Conservation (phyloP, 2,888 invertebrate genomes). For the Tyria jacobaeae region DNA sequence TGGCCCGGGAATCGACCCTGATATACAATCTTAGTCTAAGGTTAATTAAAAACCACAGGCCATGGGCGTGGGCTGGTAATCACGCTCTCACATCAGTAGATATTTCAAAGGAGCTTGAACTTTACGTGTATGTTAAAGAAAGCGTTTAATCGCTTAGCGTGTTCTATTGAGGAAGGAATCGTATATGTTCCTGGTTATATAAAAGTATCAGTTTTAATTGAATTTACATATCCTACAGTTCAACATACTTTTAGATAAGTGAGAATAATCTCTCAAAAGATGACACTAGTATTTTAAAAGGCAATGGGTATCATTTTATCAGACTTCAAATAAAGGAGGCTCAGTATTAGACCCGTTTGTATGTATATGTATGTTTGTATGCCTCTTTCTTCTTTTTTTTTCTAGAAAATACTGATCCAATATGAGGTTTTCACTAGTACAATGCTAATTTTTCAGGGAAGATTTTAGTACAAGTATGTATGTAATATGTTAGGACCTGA, state of each 20-base stretch:
- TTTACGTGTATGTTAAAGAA: rapidly evolving
- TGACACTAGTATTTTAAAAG: no score
- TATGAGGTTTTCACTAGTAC: no score
- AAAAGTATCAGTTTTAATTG: not conserved
- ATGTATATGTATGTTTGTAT: no score
- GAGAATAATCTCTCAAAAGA: not conserved
- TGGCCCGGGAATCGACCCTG: constrained; percentile 21
- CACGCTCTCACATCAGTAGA: constrained; percentile 23
- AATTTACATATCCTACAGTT: not conserved
- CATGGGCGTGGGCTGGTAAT: constrained; percentile 33
- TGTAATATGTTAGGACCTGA: no score
- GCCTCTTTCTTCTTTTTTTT: no score
- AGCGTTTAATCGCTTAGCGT: constrained; percentile 10
- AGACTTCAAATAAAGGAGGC: no score
- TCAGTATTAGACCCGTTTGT: no score
- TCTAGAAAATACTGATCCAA: no score
- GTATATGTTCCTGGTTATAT: constrained; percentile 13
- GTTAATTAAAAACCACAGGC: constrained; percentile 49
- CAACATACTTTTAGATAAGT: not conserved
- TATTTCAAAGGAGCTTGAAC: constrained; percentile 6
- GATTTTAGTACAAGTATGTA: no score
- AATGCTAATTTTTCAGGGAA: no score
- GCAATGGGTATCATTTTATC: no score
- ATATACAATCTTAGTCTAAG: constrained; percentile 40
- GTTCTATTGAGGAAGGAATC: not conserved